A percentile compares a stretch with the other conserved stretches of the same genome.
phyloP scores from a whole-genome alignment of 2,113 vertebrate genomes.

The Eubucco bourcierii region DNA sequence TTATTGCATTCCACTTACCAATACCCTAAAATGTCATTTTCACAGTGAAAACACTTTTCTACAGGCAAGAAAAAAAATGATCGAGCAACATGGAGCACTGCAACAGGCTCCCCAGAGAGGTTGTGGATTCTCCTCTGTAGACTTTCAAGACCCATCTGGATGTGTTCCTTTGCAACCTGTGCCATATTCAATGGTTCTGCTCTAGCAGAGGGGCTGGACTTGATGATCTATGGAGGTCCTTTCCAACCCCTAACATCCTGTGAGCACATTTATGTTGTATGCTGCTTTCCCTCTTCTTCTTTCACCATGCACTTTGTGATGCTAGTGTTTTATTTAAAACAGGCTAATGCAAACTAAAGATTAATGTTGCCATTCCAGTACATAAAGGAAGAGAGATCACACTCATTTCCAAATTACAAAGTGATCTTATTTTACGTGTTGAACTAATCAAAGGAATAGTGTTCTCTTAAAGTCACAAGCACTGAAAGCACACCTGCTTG shows the following conservation, averaged over 20 bases:
- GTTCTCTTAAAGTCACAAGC: not conserved
- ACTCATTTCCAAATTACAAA: not conserved
- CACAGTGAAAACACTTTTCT: not conserved
- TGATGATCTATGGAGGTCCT: too few species aligned
- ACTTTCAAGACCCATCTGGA: too few species aligned
- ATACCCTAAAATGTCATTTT: not conserved
- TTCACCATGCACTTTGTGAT: not conserved
- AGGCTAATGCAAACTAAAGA: not conserved
- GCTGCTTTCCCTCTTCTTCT: not conserved
- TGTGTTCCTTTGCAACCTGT: too few species aligned
- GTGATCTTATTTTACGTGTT: accelerated
- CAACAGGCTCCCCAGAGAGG: too few species aligned
- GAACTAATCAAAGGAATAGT: not conserved
- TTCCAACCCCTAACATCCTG: too few species aligned
- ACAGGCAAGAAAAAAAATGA: not conserved
- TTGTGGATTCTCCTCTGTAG: too few species aligned
- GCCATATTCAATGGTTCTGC: too few species aligned
- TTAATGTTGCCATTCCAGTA: not conserved
- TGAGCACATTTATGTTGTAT: too few species aligned
- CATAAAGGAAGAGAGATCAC: not conserved
- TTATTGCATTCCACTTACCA: not conserved
- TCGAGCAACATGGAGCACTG: not conserved
- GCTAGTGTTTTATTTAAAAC: not conserved
- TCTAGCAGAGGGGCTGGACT: too few species aligned
- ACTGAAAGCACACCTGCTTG: accelerated